Evolutionary conservation across 1,140 invertebrate species (phyloP), one percentile per base, ranked within the genome.

Genomic region (Bacillus rossius): DNA sequence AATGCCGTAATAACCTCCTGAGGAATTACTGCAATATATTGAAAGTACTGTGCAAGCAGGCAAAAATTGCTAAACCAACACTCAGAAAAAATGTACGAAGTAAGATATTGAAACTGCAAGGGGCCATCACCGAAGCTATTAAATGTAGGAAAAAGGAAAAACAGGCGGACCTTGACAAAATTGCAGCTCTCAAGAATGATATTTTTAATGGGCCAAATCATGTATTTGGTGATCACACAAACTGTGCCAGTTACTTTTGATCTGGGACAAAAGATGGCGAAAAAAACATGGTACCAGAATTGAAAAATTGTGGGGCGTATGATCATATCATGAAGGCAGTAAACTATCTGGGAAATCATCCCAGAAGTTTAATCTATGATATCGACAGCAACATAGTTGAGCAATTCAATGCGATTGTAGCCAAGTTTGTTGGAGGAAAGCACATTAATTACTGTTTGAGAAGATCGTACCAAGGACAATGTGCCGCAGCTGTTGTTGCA

Each of bases 1-100:
- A 71, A 34, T 72, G 68, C 37, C 34, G 26, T 40, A 62, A 62
- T 41, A 51, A 62, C 51, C 43, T 61, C 20, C 40, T 63, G 16
- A 19, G 59, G 17, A 63, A 63, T 29, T 57, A 54, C 25, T 56
- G 45, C 19, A 61, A 50, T 13, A 63, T 52, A 17, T 40, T 63
- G 16, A 51, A 29, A 29, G 49, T 22, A 20, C n/a, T 51, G 16
- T 22, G 25, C 49, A 8, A 17, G 8, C n/a, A 51, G 17, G 16
- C 19, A 51, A 51, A 51, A 29, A 5, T 22, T 4, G 25, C n/a
- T 22, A 20, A 51, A 19, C 17, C 16, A 20, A 20, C 19, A 20
- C 19, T 51, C 19, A 26, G 51, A 26, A 53, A 53, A 53, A 10
- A n/a, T 20, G 13, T 53, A 14, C 13, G 20, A 26, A 34, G 25